A percentile compares a stretch with the other conserved stretches of the same genome.
phyloP scores from a whole-genome alignment of 2,113 vertebrate genomes.

The Eulemur rufifrons region DNA sequence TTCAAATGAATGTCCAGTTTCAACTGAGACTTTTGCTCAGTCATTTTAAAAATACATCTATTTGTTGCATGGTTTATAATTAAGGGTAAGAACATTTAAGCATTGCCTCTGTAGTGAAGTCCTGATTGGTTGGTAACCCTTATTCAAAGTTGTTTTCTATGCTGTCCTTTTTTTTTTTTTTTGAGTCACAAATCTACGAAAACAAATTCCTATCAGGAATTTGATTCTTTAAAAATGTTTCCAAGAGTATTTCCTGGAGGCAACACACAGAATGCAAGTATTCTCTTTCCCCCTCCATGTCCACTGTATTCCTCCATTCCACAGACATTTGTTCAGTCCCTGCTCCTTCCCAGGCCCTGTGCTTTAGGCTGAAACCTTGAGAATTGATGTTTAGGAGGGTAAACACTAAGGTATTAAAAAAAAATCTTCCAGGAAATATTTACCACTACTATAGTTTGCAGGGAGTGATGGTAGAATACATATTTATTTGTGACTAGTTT shows the following conservation, averaged over 20 bases:
- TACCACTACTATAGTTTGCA: neutral
- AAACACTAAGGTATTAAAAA: neutral
- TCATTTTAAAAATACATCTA: slow-evolving; percentile 2
- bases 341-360: neutral
- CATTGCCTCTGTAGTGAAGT: neutral
- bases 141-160: neutral
- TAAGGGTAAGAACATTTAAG: neutral
- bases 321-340: neutral
- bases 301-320: neutral
- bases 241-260: neutral
- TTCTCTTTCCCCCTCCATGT: neutral
- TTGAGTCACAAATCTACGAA: neutral
- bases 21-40: neutral
- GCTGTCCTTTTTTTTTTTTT: neutral
- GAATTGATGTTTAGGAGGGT: neutral
- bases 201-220: neutral
- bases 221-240: slow-evolving; percentile 41
- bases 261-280: neutral
- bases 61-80: neutral
- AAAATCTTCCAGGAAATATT: neutral
- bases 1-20: neutral
- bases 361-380: neutral
- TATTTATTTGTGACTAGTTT: neutral
- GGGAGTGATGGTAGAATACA: neutral
- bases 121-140: neutral